Evolutionary conservation across 2,113 vertebrate species (phyloP).

Genomic region (Vulpes ferrilata): DNA sequence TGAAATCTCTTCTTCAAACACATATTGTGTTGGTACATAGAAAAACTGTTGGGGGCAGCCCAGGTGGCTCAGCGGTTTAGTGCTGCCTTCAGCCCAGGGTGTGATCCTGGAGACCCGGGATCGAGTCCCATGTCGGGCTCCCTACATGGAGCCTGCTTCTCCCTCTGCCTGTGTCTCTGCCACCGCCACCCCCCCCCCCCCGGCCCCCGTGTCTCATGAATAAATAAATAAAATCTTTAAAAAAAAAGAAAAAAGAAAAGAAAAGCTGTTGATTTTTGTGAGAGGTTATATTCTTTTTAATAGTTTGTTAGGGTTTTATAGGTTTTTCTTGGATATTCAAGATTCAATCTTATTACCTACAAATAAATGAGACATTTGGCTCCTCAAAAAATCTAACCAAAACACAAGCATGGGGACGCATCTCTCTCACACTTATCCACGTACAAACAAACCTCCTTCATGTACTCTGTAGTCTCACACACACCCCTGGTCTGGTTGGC

Average conservation of each 20-base stretch:
- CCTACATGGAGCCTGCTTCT: too few relatives aligned
- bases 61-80: too few relatives aligned
- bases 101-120: too few relatives aligned
- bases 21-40: not conserved
- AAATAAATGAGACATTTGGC: not conserved
- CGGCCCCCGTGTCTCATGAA: too few relatives aligned
- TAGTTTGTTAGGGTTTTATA: not conserved
- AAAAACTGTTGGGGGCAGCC: not conserved
- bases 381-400: not conserved
- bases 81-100: too few relatives aligned
- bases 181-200: too few relatives aligned
- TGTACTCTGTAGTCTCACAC: too few relatives aligned
- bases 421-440: not conserved
- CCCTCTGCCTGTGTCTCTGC: too few relatives aligned
- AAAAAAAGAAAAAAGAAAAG: too few relatives aligned
- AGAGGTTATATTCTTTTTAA: slow-evolving; percentile 12
- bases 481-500: not conserved
- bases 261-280: not conserved
- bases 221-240: too few relatives aligned
- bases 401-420: not conserved
- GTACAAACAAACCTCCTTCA: too few relatives aligned
- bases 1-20: slow-evolving; percentile 21
- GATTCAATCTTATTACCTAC: not conserved
- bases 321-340: not conserved
- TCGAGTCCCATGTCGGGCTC: too few relatives aligned